These are phyloP conservation scores for Suillia variegata DNA, from an alignment of 2,888 invertebrate species.

Conservation along the genomic window DNA sequence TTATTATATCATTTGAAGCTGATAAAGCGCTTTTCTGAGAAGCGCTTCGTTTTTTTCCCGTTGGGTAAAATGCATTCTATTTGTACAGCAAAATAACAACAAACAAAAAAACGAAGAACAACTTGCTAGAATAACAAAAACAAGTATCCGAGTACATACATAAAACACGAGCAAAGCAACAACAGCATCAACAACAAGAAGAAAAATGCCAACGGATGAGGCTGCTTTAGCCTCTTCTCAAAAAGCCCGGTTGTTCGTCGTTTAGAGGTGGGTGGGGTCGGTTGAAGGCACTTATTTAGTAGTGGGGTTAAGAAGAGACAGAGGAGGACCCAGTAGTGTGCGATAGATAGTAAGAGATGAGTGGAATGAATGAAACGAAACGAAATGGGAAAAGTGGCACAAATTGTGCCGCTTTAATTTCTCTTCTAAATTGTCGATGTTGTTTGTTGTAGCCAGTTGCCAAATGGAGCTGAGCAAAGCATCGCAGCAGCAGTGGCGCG, in stretches of 20 bases:
- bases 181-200: background rate
- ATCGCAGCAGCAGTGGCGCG: conserved; percentile 34
- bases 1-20: too few species aligned
- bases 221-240: conserved; percentile 10
- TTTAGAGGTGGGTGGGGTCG: conserved; percentile 40
- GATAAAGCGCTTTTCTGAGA: too few species aligned
- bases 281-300: background rate
- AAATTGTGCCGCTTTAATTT: conserved; percentile 54
- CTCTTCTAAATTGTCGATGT: conserved; percentile 22
- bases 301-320: too few species aligned
- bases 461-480: background rate
- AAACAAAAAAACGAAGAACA: conserved; percentile 29
- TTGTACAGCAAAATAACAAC: conserved; percentile 26
- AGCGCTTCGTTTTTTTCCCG: too few species aligned
- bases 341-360: conserved; percentile 12
- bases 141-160: conserved; percentile 32
- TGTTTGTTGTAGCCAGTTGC: conserved; percentile 30
- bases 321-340: too few species aligned
- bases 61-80: conserved; percentile 33
- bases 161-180: background rate
- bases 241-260: conserved; percentile 30
- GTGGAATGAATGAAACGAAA: conserved; percentile 27
- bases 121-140: conserved; percentile 35
- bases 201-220: conserved; percentile 8
- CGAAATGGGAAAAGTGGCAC: conserved; percentile 50